These are phyloP conservation scores for Bergia sp. DNA, from an alignment of 92 coral and sea anemone genomes.

Conservation along the genomic window DNA sequence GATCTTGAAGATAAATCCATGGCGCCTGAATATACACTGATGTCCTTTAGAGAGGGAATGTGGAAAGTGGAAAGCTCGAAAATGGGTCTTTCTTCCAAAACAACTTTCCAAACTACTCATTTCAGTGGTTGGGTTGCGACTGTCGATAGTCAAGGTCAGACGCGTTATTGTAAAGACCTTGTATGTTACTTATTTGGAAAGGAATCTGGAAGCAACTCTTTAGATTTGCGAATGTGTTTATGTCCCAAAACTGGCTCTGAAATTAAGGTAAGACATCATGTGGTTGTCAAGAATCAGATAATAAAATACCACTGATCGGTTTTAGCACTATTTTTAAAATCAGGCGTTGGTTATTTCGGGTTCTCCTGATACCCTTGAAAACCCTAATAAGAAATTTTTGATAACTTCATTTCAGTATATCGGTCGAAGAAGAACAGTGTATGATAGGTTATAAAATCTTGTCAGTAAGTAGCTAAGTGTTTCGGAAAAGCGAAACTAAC, in stretches of 20 bases:
- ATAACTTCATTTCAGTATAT: no score
- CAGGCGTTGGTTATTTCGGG: no score
- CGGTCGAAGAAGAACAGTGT: no score
- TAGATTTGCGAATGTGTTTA: not conserved
- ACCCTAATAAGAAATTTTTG: no score
- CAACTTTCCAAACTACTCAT: not conserved
- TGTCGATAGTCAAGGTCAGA: not conserved
- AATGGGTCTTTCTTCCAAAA: not conserved
- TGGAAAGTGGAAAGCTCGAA: not conserved
- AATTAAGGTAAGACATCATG: not conserved
- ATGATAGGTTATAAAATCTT: no score
- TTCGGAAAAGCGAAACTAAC: no score
- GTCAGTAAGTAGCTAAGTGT: no score
- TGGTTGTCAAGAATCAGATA: no score
- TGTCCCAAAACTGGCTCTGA: not conserved
- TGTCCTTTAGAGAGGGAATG: not conserved
- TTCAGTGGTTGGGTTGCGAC: not conserved
- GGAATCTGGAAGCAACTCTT: not conserved
- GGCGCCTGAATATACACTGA: not conserved
- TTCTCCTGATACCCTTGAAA: no score
- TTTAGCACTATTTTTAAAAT: no score
- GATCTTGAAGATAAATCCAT: not conserved
- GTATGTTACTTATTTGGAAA: not conserved
- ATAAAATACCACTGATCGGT: no score
- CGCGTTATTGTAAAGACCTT: not conserved